Base-by-base conservation (phyloP, 1,140 invertebrate genomes). In the Nilaparvata lugens region DNA sequence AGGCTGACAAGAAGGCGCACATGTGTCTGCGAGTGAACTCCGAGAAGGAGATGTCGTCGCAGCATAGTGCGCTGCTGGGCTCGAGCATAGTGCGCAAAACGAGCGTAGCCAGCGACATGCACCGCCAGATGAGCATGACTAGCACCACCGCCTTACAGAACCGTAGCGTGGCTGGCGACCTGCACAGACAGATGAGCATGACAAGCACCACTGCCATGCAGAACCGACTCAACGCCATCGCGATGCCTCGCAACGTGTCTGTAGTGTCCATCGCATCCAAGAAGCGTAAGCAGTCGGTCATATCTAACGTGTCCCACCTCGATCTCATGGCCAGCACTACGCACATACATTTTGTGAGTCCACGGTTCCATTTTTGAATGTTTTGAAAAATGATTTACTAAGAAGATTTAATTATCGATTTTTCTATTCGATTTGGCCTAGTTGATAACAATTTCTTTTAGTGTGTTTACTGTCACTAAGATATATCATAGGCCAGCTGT, bases 251-350 rank as follows among this genome's bases (percentile, higher is more conserved):
- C 1, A 55, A 53, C 21, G 55, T 23, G 18, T 60, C 58, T 25
- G 52, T 19, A 9, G 38, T 40, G n/a, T 54, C 52, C 14, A 23
- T 61, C 13, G 11, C 16, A 13, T 14, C 16, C 5, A 28, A 74
- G 14, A 58, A 35, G 52, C 61, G 66, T 23, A 83, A 83, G 71
- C 78, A 79, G 35, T 85, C 84, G 11, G 79, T 84, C 38, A 82
- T 84, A 65, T 85, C 83, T 9, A 84, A 83, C 69, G 79, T 85
- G 52, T 86, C 84, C 0, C 80, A 82, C 62, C 78, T 86, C 76
- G 84, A 86, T 70, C 84, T 86, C 68, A 85, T 81, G 51, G 84
- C 83, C 18, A 64, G 61, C 40, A 62, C 60, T 5, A 62, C 61
- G 59, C 64, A 66, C 38, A 54, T 67, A 19, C 60, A 64, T 19